Evolutionary conservation across 30 jellyfish, hydroid and myxozoan genomes (phyloP), one percentile per base, ranked within the genome.

Genomic region (Sanderia malayensis): DNA sequence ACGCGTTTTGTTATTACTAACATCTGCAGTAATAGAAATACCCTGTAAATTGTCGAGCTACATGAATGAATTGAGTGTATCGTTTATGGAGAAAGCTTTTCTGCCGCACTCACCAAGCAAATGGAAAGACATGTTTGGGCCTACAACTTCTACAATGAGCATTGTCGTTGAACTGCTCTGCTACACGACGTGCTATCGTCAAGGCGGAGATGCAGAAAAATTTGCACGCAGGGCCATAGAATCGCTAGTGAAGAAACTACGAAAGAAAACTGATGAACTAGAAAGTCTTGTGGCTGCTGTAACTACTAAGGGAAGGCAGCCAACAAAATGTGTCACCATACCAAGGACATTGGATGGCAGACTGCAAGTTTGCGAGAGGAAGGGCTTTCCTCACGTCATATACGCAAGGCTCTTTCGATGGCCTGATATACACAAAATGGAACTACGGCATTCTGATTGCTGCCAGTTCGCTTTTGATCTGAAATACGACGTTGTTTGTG

Each of bases 341-440:
- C 99, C 99, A 13, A 71, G 99, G 62, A 92, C 99, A 31, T 78
- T 92, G 22, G 99, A 92, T 81, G 99, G 99, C 59, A 73, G 99
- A 61, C 82, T 92, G 2, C 99, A 92, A 70, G 99, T 92, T 45
- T 92, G 99, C 79, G 99, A 92, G 67, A 72, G 99, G 28, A 92
- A 92, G 74, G 99, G 99, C 32, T 92, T 92, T 73, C 99, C 99
- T 45, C 99, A 92, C 81, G 99, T 92, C 71, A 92, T 92, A 31
- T 92, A 92, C 72, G 89, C 99, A 30, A 65, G 99, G 45, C 71
- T 92, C 49, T 92, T 92, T 76, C 83, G 99, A 45, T 92, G 99
- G 99, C 99, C 99, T 22, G 99, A 92, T 67, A 92, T 92, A 25
- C 99, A 92, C 66, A 92, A 92, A 74, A 92, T 92, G 99, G 99